phyloP scores from a whole-genome alignment of 2,888 invertebrate species.

The Xestoiulus laeticollis region DNA sequence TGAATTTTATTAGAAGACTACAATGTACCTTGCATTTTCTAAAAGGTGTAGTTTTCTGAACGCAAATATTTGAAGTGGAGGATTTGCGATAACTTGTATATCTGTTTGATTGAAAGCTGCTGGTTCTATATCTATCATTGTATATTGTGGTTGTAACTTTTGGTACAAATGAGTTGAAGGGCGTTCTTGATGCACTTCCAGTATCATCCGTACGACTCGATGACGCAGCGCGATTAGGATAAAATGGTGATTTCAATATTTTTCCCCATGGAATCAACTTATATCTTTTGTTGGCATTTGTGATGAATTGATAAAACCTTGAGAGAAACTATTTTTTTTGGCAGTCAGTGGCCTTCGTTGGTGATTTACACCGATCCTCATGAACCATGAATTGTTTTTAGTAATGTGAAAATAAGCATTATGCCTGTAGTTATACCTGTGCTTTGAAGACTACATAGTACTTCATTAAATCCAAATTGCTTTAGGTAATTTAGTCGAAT shows the following conservation, averaged over 20 bases:
- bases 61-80: background rate
- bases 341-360: background rate
- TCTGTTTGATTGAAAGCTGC: background rate
- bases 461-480: background rate
- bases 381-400: background rate
- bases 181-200: background rate
- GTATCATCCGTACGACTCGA: background rate
- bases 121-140: background rate
- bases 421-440: background rate
- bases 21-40: too few relatives aligned
- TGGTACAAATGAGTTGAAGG: background rate
- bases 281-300: background rate
- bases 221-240: background rate
- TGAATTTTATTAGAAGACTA: too few relatives aligned
- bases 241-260: background rate
- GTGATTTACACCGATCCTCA: background rate
- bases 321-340: background rate
- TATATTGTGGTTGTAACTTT: background rate
- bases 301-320: background rate
- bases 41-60: background rate
- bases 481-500: background rate
- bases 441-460: background rate
- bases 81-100: background rate
- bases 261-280: background rate
- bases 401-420: background rate